Conservation (phyloP, 30 jellyfish, hydroid and myxozoan genomes). For the Turritopsis rubra region DNA sequence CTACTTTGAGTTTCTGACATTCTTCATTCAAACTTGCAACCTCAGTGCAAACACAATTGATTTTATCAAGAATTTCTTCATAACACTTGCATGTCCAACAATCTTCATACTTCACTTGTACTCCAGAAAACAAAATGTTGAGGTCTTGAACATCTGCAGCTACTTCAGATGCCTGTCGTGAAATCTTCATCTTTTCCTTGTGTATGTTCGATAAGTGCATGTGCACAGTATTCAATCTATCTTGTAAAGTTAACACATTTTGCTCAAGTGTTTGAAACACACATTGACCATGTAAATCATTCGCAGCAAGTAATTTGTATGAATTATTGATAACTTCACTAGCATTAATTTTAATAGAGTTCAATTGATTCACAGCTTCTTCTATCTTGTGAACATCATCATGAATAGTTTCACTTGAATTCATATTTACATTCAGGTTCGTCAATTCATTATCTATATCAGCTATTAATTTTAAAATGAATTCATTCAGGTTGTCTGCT, state of each 20-base stretch:
- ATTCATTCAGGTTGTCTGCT: neutral
- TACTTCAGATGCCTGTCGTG: neutral
- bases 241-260: conserved; percentile 2
- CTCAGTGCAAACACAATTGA: neutral
- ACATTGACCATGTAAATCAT: neutral
- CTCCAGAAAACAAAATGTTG: neutral
- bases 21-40: neutral
- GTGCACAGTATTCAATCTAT: neutral
- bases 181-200: conserved; percentile 4
- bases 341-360: conserved; percentile 3
- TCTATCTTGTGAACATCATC: neutral
- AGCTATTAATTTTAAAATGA: neutral
- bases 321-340: conserved; percentile 1
- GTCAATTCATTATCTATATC: conserved; percentile 5
- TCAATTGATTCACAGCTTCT: conserved; percentile 4
- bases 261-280: conserved; percentile 3
- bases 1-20: neutral
- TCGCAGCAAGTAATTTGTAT: conserved; percentile 5
- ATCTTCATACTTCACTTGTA: conserved; percentile 8
- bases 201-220: neutral
- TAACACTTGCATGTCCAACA: neutral
- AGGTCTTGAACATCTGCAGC: neutral
- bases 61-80: neutral
- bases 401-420: neutral
- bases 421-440: neutral